Evolutionary conservation across 1,140 invertebrate species (phyloP).

Genomic region (Drosophila pachea): DNA sequence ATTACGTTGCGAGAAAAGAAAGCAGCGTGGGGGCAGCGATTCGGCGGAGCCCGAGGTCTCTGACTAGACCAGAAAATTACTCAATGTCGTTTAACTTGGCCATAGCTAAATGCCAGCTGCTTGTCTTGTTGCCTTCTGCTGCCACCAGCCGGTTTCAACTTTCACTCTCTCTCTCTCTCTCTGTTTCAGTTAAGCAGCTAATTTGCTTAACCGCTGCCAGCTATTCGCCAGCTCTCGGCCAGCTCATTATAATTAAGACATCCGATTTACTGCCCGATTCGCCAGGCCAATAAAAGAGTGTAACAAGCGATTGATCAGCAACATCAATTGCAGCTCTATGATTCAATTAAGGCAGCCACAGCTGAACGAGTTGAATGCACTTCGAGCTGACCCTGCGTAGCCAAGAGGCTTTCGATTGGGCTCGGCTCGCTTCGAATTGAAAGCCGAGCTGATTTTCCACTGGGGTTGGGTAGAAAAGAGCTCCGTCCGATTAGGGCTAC

Average conservation of each 20-base stretch:
- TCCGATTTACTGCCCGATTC: constrained; percentile 40
- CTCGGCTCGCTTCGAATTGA: no score
- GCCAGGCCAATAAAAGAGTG: constrained; percentile 48
- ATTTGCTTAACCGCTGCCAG: constrained; percentile 35
- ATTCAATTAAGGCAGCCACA: constrained; percentile 35
- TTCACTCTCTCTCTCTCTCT: constrained; percentile 45
- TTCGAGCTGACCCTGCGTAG: not conserved
- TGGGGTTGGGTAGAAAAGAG: no score
- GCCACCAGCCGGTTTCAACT: constrained; percentile 32
- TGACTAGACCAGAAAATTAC: constrained; percentile 68
- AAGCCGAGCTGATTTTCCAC: no score
- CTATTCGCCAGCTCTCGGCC: constrained; percentile 22
- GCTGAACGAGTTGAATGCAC: constrained; percentile 41
- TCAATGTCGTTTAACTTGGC: constrained; percentile 41
- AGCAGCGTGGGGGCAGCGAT: constrained; percentile 35
- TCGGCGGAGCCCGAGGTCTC: constrained; percentile 17
- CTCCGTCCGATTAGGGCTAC: no score
- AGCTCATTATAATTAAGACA: constrained; percentile 60
- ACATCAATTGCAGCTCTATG: constrained; percentile 25
- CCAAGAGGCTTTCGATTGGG: not conserved
- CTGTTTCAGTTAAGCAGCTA: constrained; percentile 3
- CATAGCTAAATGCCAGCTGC: constrained; percentile 29
- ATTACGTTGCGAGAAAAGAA: constrained; percentile 61
- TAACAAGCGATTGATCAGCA: constrained; percentile 49
- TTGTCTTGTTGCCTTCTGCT: constrained; percentile 28